phyloP scores from a whole-genome alignment of 2,888 invertebrate genomes.

The Amitus sp. region DNA sequence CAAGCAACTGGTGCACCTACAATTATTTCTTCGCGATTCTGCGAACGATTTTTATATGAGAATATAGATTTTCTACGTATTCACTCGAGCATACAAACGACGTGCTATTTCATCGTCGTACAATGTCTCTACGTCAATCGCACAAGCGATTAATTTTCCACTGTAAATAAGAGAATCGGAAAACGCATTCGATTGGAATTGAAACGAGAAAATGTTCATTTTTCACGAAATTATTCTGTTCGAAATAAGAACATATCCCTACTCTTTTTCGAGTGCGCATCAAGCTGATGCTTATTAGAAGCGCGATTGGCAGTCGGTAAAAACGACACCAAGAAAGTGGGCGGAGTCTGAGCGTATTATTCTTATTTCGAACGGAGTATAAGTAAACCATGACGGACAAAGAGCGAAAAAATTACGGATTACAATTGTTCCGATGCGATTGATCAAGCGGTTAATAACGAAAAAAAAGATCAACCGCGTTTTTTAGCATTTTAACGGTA shows the following conservation, averaged over 20 bases:
- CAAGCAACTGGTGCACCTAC: conserved; percentile 14
- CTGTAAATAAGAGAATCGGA: no score
- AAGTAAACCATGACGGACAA: no score
- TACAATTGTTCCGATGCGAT: no score
- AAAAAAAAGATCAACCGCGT: conserved; percentile 5
- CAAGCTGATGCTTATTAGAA: no score
- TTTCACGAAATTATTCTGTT: neutral
- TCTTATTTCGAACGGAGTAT: no score
- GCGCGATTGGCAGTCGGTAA: no score
- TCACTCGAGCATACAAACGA: conserved; percentile 29
- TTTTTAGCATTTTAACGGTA: conserved; percentile 16
- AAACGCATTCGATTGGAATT: neutral
- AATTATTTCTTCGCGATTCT: conserved; percentile 23
- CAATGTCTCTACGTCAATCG: conserved; percentile 4
- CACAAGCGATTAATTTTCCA: neutral
- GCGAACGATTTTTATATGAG: conserved; percentile 20
- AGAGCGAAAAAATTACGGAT: neutral
- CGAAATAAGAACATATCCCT: no score
- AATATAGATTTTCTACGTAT: conserved; percentile 25
- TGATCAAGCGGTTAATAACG: neutral
- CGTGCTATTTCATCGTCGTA: conserved; percentile 17
- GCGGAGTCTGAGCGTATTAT: no score
- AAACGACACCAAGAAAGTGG: no score
- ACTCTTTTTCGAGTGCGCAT: no score
- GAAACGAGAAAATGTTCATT: neutral